A percentile compares a stretch with the other conserved stretches of the same genome.
phyloP scores from a whole-genome alignment of 64 coral and sea anemone species.

The Montipora sp. region DNA sequence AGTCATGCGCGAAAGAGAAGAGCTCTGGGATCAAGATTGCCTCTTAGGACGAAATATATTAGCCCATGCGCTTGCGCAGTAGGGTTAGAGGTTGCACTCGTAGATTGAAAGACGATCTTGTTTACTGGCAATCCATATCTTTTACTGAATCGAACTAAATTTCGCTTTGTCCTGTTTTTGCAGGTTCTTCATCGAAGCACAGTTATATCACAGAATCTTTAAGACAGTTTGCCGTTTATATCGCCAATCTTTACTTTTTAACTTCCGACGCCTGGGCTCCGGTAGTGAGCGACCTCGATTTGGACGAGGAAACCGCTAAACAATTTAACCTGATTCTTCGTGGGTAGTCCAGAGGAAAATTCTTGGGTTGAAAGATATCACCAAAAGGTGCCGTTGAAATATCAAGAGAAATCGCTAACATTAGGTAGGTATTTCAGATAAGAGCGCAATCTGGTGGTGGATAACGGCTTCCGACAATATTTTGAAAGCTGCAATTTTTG shows the following conservation, averaged over 20 bases:
- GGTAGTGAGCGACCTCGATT: slow-evolving; percentile 71
- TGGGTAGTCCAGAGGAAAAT: slow-evolving; percentile 79
- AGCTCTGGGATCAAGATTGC: too few relatives aligned
- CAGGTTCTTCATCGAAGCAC: slow-evolving; percentile 6
- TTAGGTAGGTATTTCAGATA: slow-evolving; percentile 54
- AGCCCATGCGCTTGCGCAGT: too few relatives aligned
- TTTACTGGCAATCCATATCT: too few relatives aligned
- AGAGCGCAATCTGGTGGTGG: too few relatives aligned
- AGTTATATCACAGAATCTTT: slow-evolving; percentile 7
- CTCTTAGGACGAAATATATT: too few relatives aligned
- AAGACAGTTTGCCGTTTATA: slow-evolving; percentile 82
- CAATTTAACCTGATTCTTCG: slow-evolving; percentile 91
- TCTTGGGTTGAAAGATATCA: slow-evolving; percentile 70
- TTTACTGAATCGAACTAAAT: not conserved
- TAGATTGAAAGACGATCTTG: too few relatives aligned
- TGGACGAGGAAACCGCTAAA: slow-evolving; percentile 69
- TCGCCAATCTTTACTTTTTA: slow-evolving; percentile 88
- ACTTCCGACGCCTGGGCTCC: slow-evolving; percentile 82
- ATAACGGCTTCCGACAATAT: too few relatives aligned
- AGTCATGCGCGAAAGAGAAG: too few relatives aligned
- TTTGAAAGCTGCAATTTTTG: too few relatives aligned
- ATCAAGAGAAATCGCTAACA: slow-evolving; percentile 47
- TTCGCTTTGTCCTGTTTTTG: not conserved
- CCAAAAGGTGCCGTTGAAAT: slow-evolving; percentile 60
- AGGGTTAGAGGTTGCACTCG: too few relatives aligned